Evolutionary conservation across 2,113 vertebrate species (phyloP), one percentile per base, ranked within the genome.

Genomic region (Gasterosteus aculeatus): DNA sequence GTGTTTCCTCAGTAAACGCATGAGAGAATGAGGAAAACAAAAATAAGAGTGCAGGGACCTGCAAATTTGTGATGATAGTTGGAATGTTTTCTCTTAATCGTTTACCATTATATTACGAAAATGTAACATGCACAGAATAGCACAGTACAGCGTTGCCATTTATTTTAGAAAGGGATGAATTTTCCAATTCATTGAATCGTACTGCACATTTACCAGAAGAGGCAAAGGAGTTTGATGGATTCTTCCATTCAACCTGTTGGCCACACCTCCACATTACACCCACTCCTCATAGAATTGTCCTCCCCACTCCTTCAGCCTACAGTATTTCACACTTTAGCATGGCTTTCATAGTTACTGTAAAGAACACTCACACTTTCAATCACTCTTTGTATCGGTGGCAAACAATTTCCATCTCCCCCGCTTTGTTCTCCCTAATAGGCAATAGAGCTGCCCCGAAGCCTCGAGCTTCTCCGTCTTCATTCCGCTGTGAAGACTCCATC

Each of bases 401-500:
- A 90, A 90, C 83, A 61, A 88, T 89, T 89, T 86, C 85, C 57
- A 72, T 85, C 77, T 72, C 49, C 54, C 69, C 74, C 83, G 82
- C 82, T 90, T 89, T 92, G 84, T 88, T 84, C 82, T 68, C 47
- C 42, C 51, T 87, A 87, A 85, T 76, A 79, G 76, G 74, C 78
- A 81, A 84, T 84, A 68, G 64, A 83, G 85, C 75, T 76, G 31
- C 78, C 64, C 78, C 81, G 68, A 89, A 85, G 69, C 89, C 82
- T 81, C 75, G 29, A 82, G 84, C 82, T 79, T 86, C 81, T 87
- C 87, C 77, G 72, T 89, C 83, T 90, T 80, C 90, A 81, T 72
- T 92, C 80, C 85, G 75, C 84, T 89, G 85, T 90, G 88, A 93
- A 85, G 82, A 87, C 84, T 92, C 85, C 84, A 89, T 93, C 91